Base-by-base conservation (phyloP, 2,113 vertebrate species). In the Eolophus roseicapilla region DNA sequence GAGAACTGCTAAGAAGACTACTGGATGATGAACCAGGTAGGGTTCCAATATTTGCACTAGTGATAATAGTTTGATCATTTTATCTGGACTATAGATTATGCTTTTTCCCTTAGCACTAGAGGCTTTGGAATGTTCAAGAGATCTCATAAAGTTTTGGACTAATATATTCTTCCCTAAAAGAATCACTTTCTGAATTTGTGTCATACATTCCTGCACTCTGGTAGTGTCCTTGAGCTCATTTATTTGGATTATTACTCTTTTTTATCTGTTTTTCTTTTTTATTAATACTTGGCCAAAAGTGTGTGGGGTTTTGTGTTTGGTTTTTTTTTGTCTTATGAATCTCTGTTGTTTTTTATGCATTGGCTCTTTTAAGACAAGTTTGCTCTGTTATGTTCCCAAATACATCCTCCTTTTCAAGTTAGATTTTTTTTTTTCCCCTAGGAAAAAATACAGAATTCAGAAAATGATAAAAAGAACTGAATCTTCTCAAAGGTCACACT, bases 281-380 rank as follows among this genome's bases (percentile, higher is more conserved):
- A n/a, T 27, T 29, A 63, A 5, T 31, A 50, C 6, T 60, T 86
- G 19, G 33, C 18, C 8, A 35, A 49, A 70, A 68, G 7, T 7
- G 2, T 25, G 17, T 20, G 20, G 2, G 1, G 2, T 6, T 31
- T 53, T 50, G 5, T 1, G 1, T 14, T 18, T 35, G 17, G 10
- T 21, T 67, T 9, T 67, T 28, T 49, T 73, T 78, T 2, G 33
- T 67, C 17, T 59, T 39, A 9, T 49, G 6, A 43, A 50, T 53
- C 10, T 55, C 18, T 6, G 6, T 27, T 67, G 8, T 1, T 50
- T 55, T 60, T 74, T n/a, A 3, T 21, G 5, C 16, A 23, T 25
- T 60, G 43, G 1, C 13, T 73, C 11, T 82, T 75, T 60, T 64
- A 73, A 63, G 35, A n/a, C 13, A 73, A 8, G 15, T 27, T 86